Percentiles rank a stretch among this genome's conserved stretches.
phyloP scores from a whole-genome alignment of 2,113 vertebrate species.

The Osmerus eperlanus region DNA sequence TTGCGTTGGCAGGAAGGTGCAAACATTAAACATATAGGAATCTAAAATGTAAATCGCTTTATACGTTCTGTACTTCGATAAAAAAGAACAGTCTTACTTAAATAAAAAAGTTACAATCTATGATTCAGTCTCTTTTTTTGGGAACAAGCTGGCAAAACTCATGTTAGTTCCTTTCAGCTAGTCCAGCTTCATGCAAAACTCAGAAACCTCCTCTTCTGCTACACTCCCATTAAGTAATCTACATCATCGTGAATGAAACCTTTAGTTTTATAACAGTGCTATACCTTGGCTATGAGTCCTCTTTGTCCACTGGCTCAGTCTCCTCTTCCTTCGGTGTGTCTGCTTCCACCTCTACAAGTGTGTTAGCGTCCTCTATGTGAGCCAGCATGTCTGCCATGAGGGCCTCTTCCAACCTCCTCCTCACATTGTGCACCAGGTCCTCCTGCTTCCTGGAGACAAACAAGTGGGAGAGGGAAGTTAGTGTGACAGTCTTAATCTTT shows the following conservation, averaged over 20 bases:
- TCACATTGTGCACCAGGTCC: constrained; percentile 90
- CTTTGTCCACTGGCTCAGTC: constrained; percentile 70
- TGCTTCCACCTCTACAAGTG: constrained; percentile 63
- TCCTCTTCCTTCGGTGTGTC: constrained; percentile 48
- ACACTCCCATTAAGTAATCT: neutral
- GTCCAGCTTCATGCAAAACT: too few species aligned
- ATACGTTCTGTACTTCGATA: too few species aligned
- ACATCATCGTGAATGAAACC: neutral
- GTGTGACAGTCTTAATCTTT: neutral
- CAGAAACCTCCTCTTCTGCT: neutral
- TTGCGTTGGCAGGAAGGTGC: too few species aligned
- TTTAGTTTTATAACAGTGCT: neutral
- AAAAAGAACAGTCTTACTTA: too few species aligned
- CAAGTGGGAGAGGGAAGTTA: neutral
- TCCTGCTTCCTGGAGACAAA: constrained; percentile 84
- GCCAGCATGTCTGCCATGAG: constrained; percentile 96
- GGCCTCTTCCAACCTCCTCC: constrained; percentile 91
- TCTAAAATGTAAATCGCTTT: too few species aligned
- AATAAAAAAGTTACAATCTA: neutral
- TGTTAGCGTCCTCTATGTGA: constrained; percentile 83
- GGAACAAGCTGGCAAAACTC: neutral
- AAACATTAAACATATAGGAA: too few species aligned
- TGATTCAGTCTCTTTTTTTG: neutral
- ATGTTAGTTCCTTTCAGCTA: neutral
- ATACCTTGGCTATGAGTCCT: constrained; percentile 83